phyloP scores from a whole-genome alignment of 2,797 vertebrate species.

The Alauda arvensis region DNA sequence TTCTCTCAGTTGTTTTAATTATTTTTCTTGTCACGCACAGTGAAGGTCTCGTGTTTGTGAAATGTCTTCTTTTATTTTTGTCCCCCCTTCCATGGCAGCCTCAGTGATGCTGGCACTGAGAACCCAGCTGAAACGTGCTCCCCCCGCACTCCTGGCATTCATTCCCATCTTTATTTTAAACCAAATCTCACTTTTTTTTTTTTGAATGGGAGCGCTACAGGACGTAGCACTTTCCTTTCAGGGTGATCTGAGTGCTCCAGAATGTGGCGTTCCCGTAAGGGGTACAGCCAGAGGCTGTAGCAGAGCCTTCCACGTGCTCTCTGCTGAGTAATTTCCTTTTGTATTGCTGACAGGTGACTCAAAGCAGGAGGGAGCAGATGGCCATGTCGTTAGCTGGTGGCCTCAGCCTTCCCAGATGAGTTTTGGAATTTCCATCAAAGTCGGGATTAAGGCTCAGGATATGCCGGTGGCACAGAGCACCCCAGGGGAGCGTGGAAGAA shows the following conservation, averaged over 20 bases:
- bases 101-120: slow-evolving; percentile 55
- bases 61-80: slow-evolving; percentile 37
- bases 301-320: slow-evolving; percentile 52
- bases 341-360: slow-evolving; percentile 72
- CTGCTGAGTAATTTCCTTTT: slow-evolving; percentile 69
- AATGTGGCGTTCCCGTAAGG: slow-evolving; percentile 16
- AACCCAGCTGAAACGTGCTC: slow-evolving; percentile 41
- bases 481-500: neutral
- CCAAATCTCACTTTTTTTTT: neutral
- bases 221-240: slow-evolving; percentile 8
- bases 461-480: neutral
- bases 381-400: slow-evolving; percentile 4
- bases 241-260: slow-evolving; percentile 7
- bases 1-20: slow-evolving; percentile 69
- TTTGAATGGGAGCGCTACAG: neutral
- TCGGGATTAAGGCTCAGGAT: slow-evolving; percentile 34
- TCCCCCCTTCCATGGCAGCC: slow-evolving; percentile 32
- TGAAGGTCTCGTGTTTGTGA: slow-evolving; percentile 68
- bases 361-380: slow-evolving; percentile 43
- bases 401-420: slow-evolving; percentile 25
- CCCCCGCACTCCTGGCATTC: neutral
- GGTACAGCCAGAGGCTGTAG: slow-evolving; percentile 18
- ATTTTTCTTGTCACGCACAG: slow-evolving; percentile 73
- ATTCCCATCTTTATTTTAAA: neutral
- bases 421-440: slow-evolving; percentile 56